Base-by-base conservation (phyloP, 2,113 vertebrate genomes). In the Drymodes brunneopygia region DNA sequence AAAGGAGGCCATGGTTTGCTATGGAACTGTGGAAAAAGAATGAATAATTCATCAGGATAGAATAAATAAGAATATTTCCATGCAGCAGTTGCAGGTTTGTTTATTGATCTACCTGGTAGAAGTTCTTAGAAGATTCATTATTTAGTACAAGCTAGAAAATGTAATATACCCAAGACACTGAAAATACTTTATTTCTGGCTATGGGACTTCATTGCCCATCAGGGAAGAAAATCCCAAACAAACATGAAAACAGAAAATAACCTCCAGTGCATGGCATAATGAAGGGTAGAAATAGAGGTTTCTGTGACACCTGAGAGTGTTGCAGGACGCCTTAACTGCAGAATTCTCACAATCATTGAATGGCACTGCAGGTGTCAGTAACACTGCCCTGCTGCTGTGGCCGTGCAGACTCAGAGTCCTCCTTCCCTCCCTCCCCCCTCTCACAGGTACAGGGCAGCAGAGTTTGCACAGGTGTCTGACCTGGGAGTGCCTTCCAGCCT, bases 1-100 rank as follows among this genome's bases (percentile, higher is more conserved):
- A 23, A 92, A 80, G 69, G 58, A 90, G 83, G 54, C 51, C 71
- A 80, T 54, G 36, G 58, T 88, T 95, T 86, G 62, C 81, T 91
- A 24, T 93, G 81, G 70, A 81, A 94, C 62, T 94, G 29, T 85
- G 87, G 62, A 87, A 94, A 74, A 85, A 80, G 24, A 89, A 79
- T 91, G 81, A 96, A 90, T 95, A 90, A 97, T 96, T 95, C 54
- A 94, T 95, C 54, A 88, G 62, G 36, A 38, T 82, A 66, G 84
- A 95, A 85, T 95, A 95, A 95, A 91, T 77, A 72, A 82, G 54
- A 90, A 66, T 95, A 90, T 92, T 95, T 95, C 74, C 62, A 2
- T 89, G 81, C 73, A 85, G 42, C 45, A 44, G 36, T 87, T 89
- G 70, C 84, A 92, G 62, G 62, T 89, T 95, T 85, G 28, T 85